Base-by-base conservation (phyloP, 37 sponge, comb jelly and placozoan genomes). In the Amphimedon queenslandica region DNA sequence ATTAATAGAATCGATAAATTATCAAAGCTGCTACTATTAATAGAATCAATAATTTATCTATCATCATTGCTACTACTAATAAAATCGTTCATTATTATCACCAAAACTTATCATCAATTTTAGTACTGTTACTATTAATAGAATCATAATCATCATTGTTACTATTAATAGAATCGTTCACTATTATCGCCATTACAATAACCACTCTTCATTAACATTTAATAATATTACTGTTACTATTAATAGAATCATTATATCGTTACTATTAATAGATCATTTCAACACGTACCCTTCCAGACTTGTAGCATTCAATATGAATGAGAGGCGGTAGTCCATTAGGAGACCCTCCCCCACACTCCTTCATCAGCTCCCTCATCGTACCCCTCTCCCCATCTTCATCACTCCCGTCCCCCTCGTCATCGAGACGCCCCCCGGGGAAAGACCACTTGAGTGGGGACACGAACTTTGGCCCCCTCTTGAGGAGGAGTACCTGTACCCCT, bases 391-490 rank as follows among this genome's bases (percentile, higher is more conserved):
- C 89, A 51, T 83, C 74, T 21, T 92, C 84, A 29, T 92, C 92
- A 35, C 67, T 25, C 33, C 83, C 92, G n/a, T n/a, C n/a, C 2
- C 82, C 84, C 20, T 70, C 80, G 18, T 74, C 67, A 40, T 77
- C 87, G 58, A 92, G 64, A 47, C 87, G 70, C 4, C 92, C 92
- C 28, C 92, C 92, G 0, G 92, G 92, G 37, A 92, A 92, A 2
- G 87, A 87, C 92, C 92, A 92, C 75, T 92, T 92, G 74, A 77
- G 63, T 2, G 92, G 87, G 2, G 87, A 69, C 23, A 57, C 36
- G 16, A 68, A 74, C 3, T 73, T 32, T 20, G 55, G 74, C 18
- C 85, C 85, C 31, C 85, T 36, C 39, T 55, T 72, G 30, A 78
- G 74, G 11, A 85, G 75, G 43, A 85, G 55, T 40, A 79, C 78